phyloP scores from a whole-genome alignment of 2,797 vertebrate genomes.

The Anguilla marmorata region DNA sequence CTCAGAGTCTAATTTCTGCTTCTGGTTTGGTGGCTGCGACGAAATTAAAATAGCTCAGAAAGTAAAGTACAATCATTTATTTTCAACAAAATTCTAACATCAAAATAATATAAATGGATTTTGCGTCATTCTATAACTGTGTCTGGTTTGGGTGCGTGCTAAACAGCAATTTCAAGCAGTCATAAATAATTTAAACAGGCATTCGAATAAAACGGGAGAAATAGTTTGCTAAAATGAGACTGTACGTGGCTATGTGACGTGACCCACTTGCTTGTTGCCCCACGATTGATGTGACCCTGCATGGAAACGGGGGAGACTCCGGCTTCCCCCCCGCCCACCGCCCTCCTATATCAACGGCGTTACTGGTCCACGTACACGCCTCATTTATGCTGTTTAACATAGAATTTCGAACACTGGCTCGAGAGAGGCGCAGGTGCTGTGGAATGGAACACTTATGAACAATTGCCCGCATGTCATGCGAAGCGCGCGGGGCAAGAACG shows the following conservation, averaged over 20 bases:
- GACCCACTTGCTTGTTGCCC: not conserved
- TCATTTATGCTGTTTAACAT: conserved; percentile 2
- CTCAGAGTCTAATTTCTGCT: not conserved
- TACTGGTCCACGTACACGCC: conserved; percentile 20
- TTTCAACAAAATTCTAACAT: not conserved
- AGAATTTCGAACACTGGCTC: not conserved
- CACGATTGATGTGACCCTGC: conserved; percentile 12
- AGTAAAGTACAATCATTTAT: not conserved
- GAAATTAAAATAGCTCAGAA: not conserved
- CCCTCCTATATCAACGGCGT: not conserved
- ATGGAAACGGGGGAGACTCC: not conserved
- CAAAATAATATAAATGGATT: not conserved
- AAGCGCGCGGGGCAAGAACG: not conserved
- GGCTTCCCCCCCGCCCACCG: not conserved
- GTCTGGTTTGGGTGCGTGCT: not conserved
- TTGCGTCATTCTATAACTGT: not conserved
- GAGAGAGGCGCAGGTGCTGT: not conserved
- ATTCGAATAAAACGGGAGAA: not conserved
- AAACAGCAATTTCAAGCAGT: not conserved
- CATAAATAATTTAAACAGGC: conserved; percentile 1
- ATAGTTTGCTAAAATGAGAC: not conserved
- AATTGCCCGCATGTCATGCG: not conserved
- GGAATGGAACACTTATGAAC: not conserved
- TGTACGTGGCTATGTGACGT: not conserved
- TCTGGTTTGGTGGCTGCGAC: not conserved